These are phyloP conservation scores for Diadumene lineata DNA, from an alignment of 92 coral and sea anemone genomes.

Conservation along the genomic window DNA sequence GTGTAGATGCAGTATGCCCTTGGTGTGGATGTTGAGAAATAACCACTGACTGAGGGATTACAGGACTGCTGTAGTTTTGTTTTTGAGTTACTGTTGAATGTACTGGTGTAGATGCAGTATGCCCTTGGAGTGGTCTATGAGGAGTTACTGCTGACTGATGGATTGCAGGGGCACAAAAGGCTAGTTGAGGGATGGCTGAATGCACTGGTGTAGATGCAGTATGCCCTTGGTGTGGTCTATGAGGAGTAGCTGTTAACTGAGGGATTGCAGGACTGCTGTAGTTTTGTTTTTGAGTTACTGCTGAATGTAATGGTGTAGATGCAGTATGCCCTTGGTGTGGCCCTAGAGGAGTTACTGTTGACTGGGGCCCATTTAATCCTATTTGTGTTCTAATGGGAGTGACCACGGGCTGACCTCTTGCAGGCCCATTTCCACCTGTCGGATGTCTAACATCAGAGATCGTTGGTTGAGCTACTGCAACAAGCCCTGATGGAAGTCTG, in stretches of 20 bases:
- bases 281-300: not conserved
- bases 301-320: not conserved
- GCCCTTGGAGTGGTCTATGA: too few species aligned
- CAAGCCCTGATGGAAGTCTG: too few species aligned
- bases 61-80: too few species aligned
- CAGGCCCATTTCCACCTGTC: not conserved
- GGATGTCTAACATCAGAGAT: too few species aligned
- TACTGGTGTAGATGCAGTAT: too few species aligned
- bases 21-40: not conserved
- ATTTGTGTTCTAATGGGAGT: not conserved
- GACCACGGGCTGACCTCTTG: not conserved
- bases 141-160: not conserved
- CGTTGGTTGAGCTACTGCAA: too few species aligned
- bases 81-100: too few species aligned
- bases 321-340: not conserved
- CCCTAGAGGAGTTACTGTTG: not conserved
- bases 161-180: not conserved
- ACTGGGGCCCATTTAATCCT: not conserved
- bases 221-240: not conserved
- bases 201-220: not conserved
- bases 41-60: too few species aligned
- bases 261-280: not conserved
- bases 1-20: not conserved
- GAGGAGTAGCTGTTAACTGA: not conserved
- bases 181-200: too few species aligned